Conservation (phyloP, 1,140 invertebrate genomes). For the Muscidifurax raptorellus region DNA sequence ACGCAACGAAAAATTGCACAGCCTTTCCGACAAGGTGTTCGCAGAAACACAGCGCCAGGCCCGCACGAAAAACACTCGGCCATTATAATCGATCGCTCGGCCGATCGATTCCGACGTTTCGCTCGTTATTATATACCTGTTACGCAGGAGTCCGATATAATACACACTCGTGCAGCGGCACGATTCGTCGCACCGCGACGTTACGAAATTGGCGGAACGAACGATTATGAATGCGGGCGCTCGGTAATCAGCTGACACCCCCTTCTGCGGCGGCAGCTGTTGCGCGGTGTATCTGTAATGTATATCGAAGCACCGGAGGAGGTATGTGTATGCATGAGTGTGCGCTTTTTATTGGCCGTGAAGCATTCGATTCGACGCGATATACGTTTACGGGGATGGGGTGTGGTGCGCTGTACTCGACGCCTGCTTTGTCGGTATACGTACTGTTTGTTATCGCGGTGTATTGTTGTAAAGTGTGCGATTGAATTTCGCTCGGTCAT, state of each 20-base stretch:
- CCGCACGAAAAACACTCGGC: neutral
- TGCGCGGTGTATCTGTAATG: neutral
- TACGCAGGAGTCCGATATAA: neutral
- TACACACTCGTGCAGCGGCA: neutral
- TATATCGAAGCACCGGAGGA: neutral
- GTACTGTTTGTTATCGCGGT: neutral
- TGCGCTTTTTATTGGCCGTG: slow-evolving; percentile 34
- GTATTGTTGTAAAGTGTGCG: no score
- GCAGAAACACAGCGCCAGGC: no score
- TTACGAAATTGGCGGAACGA: slow-evolving; percentile 36
- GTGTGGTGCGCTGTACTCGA: no score
- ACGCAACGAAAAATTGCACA: neutral
- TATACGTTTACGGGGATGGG: neutral
- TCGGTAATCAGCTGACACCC: slow-evolving; percentile 32
- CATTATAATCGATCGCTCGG: neutral
- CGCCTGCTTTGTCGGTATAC: slow-evolving; percentile 3
- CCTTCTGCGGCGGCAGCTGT: neutral
- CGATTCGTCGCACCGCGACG: slow-evolving; percentile 8
- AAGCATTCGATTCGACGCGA: slow-evolving; percentile 12
- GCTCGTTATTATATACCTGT: slow-evolving; percentile 6
- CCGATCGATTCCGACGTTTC: neutral
- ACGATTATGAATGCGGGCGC: slow-evolving; percentile 14
- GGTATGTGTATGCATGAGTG: no score
- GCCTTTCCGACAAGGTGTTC: slow-evolving; percentile 10
- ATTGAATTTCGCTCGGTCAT: neutral